Evolutionary conservation across 2,888 invertebrate species (phyloP), one percentile per base, ranked within the genome.

Genomic region (Dicyrtomina minuta): DNA sequence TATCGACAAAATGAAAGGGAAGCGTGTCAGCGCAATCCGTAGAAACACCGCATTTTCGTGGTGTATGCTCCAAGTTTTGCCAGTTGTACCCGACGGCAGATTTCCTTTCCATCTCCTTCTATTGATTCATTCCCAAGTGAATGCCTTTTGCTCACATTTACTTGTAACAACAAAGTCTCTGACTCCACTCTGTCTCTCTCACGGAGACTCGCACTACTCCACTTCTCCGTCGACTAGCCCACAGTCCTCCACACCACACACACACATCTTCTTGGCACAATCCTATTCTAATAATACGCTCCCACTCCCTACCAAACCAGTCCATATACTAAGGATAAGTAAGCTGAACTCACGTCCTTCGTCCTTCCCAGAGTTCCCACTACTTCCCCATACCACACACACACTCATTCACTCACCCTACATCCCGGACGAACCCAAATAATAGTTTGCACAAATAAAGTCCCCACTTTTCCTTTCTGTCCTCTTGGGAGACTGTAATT

Each of bases 101-200:
- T 70, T 70, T 70, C 66, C 70, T 43, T 66, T 66, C 66, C 66
- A 70, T 67, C 70, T 71, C 70, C 41, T 67, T 67, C 70, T 71
- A 71, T 71, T 71, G 70, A 71, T 71, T 71, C 70, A 71, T 71
- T 71, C 70, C 70, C 70, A 51, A 56, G 67, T 67, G 70, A 67
- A 62, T 67, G 59, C 66, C 61, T 66, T 62, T 62, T 66, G 67
- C 67, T 64, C 67, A 64, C 70, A 56, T 66, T 66, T 62, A 66
- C 61, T 66, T 66, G 66, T 66, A 70, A 66, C 66, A 66, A 70
- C 66, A 58, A 51, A 51, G 66, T 51, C 24, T 43, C 44, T 33
- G 33, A 33, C 33, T 33, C 33, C 8, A 33, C 33, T 59, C 55
- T 70, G 59, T 44, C 70, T 65, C 46, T 69, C 46, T 43, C 17